Evolutionary conservation across 2,113 vertebrate species (phyloP), one percentile per base, ranked within the genome.

Genomic region (Tichodroma muraria): DNA sequence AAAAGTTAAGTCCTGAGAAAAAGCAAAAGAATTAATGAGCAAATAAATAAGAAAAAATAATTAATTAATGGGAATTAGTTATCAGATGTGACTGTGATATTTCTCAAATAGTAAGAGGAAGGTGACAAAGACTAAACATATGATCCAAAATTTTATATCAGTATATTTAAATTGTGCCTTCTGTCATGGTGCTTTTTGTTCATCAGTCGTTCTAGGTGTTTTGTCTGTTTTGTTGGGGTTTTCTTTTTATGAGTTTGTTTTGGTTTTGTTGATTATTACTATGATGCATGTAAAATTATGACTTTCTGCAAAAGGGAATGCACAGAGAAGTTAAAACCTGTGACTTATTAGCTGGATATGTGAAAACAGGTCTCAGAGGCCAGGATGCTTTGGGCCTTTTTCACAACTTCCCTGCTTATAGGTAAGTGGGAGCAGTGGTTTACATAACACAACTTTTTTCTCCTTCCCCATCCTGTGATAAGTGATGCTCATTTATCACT

Each of bases 31-130:
- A n/a, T n/a, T n/a, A n/a, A n/a, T n/a, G n/a, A n/a, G n/a, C n/a
- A n/a, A n/a, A n/a, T n/a, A n/a, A n/a, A n/a, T n/a, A n/a, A n/a
- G 22, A 1, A 37, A 52, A 85, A 68, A 15, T 35, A 52, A 18
- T 11, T 25, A 28, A 30, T 52, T 9, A 60, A 60, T 28, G 11
- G 12, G 14, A 60, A 52, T 85, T 44, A 60, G 10, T 44, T 8
- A 44, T 13, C 8, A 56, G 30, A 89, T 6, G 0, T 25, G 2
- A 45, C 15, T 2, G 1, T 54, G 15, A 2, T 66, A 23, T 24
- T 59, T 87, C 49, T 72, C 28, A 50, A 31, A 68, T 33, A 66
- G 8, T 22, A 40, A 50, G 16, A 38, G 10, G 10, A 42, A 71
- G 18, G 31, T 76, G 35, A n/a, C 7, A 37, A 40, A 57, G 18